Percentiles rank a stretch among this genome's conserved stretches.
These are phyloP conservation scores for Notodonta dromedarius DNA, from an alignment of 2,888 invertebrate species.

Conservation along the genomic window DNA sequence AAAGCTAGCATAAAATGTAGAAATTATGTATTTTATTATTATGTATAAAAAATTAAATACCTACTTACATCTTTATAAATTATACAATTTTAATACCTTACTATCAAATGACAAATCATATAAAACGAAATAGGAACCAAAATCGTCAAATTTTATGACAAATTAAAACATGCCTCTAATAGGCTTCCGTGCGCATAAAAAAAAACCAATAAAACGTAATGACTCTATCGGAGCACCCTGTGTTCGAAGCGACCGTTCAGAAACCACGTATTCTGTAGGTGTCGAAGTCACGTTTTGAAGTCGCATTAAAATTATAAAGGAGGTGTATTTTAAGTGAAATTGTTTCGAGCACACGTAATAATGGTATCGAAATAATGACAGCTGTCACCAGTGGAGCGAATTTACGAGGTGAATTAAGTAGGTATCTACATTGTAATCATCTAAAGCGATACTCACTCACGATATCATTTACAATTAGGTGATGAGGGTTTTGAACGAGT, in stretches of 20 bases:
- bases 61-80: too few species aligned
- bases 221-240: slow-evolving; percentile 40
- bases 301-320: slow-evolving; percentile 79
- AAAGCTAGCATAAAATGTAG: too few species aligned
- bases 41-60: too few species aligned
- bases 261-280: slow-evolving; percentile 56
- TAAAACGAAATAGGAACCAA: neutral
- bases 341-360: slow-evolving; percentile 25
- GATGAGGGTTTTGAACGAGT: neutral
- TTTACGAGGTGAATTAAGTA: slow-evolving; percentile 45
- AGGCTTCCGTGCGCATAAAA: slow-evolving; percentile 8
- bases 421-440: slow-evolving; percentile 22
- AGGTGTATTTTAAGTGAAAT: slow-evolving; percentile 41
- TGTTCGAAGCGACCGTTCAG: slow-evolving; percentile 37
- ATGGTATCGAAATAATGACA: slow-evolving; percentile 42
- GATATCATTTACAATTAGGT: slow-evolving; percentile 20
- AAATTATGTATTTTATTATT: too few species aligned
- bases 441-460: neutral
- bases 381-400: slow-evolving; percentile 48
- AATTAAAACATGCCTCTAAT: slow-evolving; percentile 10
- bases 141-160: slow-evolving; percentile 10
- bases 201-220: slow-evolving; percentile 18
- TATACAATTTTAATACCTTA: too few species aligned
- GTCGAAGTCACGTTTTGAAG: slow-evolving; percentile 75
- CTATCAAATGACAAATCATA: neutral